phyloP scores from a whole-genome alignment of 2,797 vertebrate species.

The Notoglanidium macrostoma region DNA sequence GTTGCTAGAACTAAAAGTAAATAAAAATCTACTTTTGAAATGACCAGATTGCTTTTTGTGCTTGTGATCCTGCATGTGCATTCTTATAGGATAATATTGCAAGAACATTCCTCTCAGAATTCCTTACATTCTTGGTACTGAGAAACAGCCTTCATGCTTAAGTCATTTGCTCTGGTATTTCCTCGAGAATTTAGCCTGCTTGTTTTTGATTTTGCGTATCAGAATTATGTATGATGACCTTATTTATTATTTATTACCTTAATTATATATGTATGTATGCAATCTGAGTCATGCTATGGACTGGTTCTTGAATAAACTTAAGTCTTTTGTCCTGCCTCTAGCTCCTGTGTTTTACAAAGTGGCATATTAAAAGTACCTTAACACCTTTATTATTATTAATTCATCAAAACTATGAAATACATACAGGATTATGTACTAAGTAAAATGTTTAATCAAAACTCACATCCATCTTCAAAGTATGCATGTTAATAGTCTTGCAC shows the following conservation, averaged over 20 bases:
- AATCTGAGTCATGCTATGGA: not conserved
- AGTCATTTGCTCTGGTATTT: not conserved
- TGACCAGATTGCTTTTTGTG: not conserved
- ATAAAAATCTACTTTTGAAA: not conserved
- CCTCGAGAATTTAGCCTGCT: not conserved
- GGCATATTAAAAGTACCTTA: not conserved
- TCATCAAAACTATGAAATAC: not conserved
- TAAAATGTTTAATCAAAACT: not conserved
- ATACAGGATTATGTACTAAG: not conserved
- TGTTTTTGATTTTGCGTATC: constrained; percentile 3
- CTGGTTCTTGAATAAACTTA: not conserved
- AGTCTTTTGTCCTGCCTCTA: not conserved
- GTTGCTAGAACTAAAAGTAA: not conserved
- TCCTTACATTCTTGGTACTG: not conserved
- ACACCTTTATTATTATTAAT: not conserved
- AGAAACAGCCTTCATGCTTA: constrained; percentile 8
- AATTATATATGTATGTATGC: not conserved
- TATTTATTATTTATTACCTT: not conserved
- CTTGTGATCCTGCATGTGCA: not conserved
- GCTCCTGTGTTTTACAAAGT: not conserved
- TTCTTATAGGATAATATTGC: not conserved
- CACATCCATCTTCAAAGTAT: not conserved
- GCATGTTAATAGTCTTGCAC: not conserved
- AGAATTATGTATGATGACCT: not conserved
- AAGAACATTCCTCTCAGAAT: not conserved